Evolutionary conservation across 2,113 vertebrate genomes (phyloP), one percentile per base, ranked within the genome.

Genomic region (Oreochromis niloticus): DNA sequence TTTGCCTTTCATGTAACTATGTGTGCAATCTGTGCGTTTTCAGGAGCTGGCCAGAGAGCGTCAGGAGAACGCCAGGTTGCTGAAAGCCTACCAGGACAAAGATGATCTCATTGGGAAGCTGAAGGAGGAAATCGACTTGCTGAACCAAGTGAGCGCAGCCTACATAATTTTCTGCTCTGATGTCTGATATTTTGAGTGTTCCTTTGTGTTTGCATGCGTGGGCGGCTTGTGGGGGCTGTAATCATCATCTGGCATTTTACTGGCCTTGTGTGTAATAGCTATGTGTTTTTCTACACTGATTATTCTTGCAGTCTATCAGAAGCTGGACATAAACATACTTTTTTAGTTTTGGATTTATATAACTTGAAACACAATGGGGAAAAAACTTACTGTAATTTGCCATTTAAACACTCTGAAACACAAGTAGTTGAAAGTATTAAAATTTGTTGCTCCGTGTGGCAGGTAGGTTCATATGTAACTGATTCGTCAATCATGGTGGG

Each of bases 121-220:
- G 94, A 99, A 96, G 94, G 98, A 99, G 93, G 98, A 99, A 95
- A 98, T 99, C 50, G 97, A 99, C 95, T 96, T 99, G 93, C 96
- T 99, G 93, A 99, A 98, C 95, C 97, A 98, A 96, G 99, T 99
- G 95, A 98, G 98, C 94, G 12, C 63, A 27, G 32, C 85, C 39
- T 41, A 30, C 17, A 17, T 59, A 3, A 78, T 80, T 83, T 61
- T 46, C 30, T 46, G 59, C 78, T 85, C 66, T 50, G 12, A 10
- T 52, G 27, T 84, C 83, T 82, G 81, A 85, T 86, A 17, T 84
- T 89, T 85, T 50, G 50, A 73, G 66, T 39, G 24, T 30, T 57
- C 12, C 39, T 85, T 66, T 90, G 87, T 92, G 85, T 85, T 82
- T 56, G 16, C 34, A 3, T 71, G 78, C 5, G 82, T 88, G 84